Evolutionary conservation across 2,888 invertebrate species (phyloP).

Genomic region (Taenaris catops): DNA sequence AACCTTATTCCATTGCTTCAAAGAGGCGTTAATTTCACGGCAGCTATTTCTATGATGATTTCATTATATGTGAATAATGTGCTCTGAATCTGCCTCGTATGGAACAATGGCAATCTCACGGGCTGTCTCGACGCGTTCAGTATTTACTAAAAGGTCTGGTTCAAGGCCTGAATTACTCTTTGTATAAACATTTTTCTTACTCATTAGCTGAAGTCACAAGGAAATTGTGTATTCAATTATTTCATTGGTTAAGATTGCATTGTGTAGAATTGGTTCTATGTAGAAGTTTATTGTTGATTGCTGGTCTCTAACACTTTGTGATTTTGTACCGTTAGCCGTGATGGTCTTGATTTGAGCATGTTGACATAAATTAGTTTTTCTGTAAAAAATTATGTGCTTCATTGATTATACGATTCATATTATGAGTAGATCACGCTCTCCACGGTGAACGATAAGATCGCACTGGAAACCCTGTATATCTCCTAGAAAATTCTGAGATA

Average conservation of each 20-base stretch:
- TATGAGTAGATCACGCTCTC: too few relatives aligned
- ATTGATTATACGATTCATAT: too few relatives aligned
- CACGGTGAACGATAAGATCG: too few relatives aligned
- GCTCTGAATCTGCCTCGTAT: constrained; percentile 19
- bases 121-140: constrained; percentile 25
- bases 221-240: constrained; percentile 12
- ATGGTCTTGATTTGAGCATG: too few relatives aligned
- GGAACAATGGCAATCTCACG: constrained; percentile 49
- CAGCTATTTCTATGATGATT: constrained; percentile 23
- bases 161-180: constrained; percentile 36
- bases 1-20: constrained; percentile 9
- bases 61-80: constrained; percentile 25
- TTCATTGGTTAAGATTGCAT: constrained; percentile 5
- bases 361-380: too few relatives aligned
- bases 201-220: constrained; percentile 14
- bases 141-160: constrained; percentile 39
- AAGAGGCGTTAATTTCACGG: constrained; percentile 22
- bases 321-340: too few relatives aligned
- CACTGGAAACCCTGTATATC: too few relatives aligned
- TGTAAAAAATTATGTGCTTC: too few relatives aligned
- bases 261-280: too few relatives aligned
- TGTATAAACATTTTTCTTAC: constrained; percentile 17
- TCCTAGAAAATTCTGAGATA: too few relatives aligned
- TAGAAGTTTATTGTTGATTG: too few relatives aligned
- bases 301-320: too few relatives aligned